Conservation (phyloP, 2,113 vertebrate species). For the Laticauda laticaudata region DNA sequence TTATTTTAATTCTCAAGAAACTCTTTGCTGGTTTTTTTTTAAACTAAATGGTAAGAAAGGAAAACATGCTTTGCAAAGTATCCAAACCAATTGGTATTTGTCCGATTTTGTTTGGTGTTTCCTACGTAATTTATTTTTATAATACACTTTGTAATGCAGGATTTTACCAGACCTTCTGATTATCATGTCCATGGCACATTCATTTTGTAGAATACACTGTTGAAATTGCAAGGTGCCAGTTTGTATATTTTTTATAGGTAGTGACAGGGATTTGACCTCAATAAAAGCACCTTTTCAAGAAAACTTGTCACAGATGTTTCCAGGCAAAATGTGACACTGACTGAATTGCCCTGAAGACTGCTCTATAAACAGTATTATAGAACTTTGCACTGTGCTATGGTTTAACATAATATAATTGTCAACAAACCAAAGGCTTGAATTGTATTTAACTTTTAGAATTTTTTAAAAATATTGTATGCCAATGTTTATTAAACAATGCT, state of each 20-base stretch:
- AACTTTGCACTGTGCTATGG: conserved; percentile 51
- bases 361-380: conserved; percentile 48
- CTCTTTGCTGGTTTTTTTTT: conserved; percentile 44
- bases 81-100: conserved; percentile 53
- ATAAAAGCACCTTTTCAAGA: conserved; percentile 48
- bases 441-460: conserved; percentile 47
- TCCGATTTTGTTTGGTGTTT: conserved; percentile 54
- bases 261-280: conserved; percentile 46
- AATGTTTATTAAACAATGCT: conserved; percentile 61
- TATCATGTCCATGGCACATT: conserved; percentile 51
- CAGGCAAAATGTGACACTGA: conserved; percentile 47
- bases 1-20: conserved; percentile 40
- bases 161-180: conserved; percentile 47
- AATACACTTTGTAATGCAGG: conserved; percentile 67
- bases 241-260: conserved; percentile 50
- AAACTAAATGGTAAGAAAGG: conserved; percentile 37
- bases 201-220: conserved; percentile 63
- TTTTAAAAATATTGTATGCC: conserved; percentile 58
- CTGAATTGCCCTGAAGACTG: conserved; percentile 56
- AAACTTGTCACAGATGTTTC: conserved; percentile 35
- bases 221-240: conserved; percentile 34
- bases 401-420: conserved; percentile 54
- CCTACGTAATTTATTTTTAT: conserved; percentile 76
- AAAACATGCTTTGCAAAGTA: conserved; percentile 54
- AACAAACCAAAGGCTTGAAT: conserved; percentile 59